Percentiles rank a stretch among this genome's conserved stretches.
These are phyloP conservation scores for Bombus fervidus DNA, from an alignment of 1,140 invertebrate species.

Conservation along the genomic window DNA sequence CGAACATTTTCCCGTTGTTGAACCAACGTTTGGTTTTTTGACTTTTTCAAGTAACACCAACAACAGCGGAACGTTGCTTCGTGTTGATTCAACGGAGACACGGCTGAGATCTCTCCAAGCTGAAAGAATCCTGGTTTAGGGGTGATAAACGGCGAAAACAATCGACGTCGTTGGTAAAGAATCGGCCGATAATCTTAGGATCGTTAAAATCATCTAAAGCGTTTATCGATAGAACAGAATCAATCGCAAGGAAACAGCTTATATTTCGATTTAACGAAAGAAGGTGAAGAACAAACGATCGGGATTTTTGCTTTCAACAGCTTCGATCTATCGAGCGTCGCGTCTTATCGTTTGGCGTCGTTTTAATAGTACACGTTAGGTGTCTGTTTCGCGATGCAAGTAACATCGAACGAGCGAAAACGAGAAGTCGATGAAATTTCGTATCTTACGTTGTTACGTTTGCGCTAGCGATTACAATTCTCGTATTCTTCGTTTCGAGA, in stretches of 20 bases:
- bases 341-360: neutral
- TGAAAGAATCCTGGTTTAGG: accelerated
- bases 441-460: neutral
- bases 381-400: neutral
- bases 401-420: neutral
- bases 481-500: neutral
- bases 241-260: neutral
- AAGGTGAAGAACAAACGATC: too few relatives aligned
- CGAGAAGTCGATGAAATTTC: neutral
- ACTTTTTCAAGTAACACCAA: too few relatives aligned
- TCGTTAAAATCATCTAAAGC: too few relatives aligned
- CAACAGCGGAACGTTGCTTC: too few relatives aligned
- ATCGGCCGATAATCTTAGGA: too few relatives aligned
- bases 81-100: too few relatives aligned
- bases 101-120: neutral
- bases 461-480: too few relatives aligned
- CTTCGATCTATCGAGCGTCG: neutral
- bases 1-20: too few relatives aligned
- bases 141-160: neutral
- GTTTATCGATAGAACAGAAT: neutral
- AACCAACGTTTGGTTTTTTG: too few relatives aligned
- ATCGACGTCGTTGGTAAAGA: too few relatives aligned
- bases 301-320: neutral
- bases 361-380: neutral
- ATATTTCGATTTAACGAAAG: neutral